These are phyloP conservation scores for Dryobotodes eremita DNA, from an alignment of 2,888 invertebrate genomes.

Conservation along the genomic window DNA sequence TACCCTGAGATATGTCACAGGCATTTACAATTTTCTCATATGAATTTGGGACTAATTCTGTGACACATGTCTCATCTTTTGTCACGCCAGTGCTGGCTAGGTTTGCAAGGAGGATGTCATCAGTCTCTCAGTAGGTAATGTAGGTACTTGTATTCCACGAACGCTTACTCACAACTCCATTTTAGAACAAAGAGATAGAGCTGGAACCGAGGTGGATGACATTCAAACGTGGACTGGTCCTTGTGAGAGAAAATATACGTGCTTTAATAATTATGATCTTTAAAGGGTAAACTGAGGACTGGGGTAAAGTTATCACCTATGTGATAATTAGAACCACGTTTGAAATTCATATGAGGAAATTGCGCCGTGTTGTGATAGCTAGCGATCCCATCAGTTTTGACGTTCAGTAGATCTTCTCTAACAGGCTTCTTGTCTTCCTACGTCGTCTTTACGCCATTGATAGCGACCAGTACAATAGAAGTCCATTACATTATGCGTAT, in stretches of 20 bases:
- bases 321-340: constrained; percentile 25
- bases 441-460: not conserved
- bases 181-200: constrained; percentile 54
- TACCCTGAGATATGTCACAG: not conserved
- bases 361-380: not conserved
- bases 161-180: constrained; percentile 37
- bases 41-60: constrained; percentile 2
- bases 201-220: constrained; percentile 30
- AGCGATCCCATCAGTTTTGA: not conserved
- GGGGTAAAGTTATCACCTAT: constrained; percentile 18
- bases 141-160: constrained; percentile 8
- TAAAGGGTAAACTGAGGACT: constrained; percentile 15
- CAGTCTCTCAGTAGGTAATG: constrained; percentile 12
- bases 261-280: constrained; percentile 19
- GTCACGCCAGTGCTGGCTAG: not conserved
- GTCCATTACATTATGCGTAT: constrained; percentile 12
- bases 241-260: constrained; percentile 10
- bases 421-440: constrained; percentile 14
- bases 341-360: constrained; percentile 8
- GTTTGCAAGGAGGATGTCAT: constrained; percentile 23
- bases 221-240: constrained; percentile 12
- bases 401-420: not conserved
- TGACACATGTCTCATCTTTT: constrained; percentile 3
- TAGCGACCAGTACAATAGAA: constrained; percentile 6
- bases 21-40: not conserved